phyloP scores from a whole-genome alignment of 2,797 vertebrate genomes.

The Eulemur mongoz region DNA sequence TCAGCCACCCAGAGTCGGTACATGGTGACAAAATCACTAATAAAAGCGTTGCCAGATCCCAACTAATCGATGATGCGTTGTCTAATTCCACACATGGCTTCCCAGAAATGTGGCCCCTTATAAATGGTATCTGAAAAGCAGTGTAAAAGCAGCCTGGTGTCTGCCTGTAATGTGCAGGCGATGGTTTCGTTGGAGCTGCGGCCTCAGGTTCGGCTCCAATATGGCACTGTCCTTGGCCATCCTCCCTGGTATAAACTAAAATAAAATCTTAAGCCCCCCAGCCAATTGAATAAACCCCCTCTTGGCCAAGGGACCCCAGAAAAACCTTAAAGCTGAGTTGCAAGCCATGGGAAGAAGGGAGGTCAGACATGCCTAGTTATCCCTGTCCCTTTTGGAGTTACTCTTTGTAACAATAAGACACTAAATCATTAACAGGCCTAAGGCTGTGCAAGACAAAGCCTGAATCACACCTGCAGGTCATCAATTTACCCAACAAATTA shows the following conservation, averaged over 20 bases:
- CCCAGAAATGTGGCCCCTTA: not conserved
- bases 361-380: not conserved
- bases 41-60: not conserved
- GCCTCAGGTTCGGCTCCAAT: not conserved
- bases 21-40: not conserved
- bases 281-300: not conserved
- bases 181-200: not conserved
- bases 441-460: not conserved
- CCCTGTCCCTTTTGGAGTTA: not conserved
- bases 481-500: not conserved
- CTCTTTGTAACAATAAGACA: not conserved
- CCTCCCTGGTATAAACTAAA: not conserved
- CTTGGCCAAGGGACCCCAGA: not conserved
- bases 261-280: not conserved
- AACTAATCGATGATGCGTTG: not conserved
- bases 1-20: not conserved
- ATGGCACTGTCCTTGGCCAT: not conserved
- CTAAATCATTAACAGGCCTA: not conserved
- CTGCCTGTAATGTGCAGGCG: not conserved
- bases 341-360: not conserved
- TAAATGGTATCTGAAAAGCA: not conserved
- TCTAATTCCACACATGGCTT: not conserved
- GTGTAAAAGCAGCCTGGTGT: not conserved
- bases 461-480: not conserved
- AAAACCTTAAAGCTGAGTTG: not conserved